phyloP scores from a whole-genome alignment of 2,797 vertebrate species.

The Brachymystax lenok region DNA sequence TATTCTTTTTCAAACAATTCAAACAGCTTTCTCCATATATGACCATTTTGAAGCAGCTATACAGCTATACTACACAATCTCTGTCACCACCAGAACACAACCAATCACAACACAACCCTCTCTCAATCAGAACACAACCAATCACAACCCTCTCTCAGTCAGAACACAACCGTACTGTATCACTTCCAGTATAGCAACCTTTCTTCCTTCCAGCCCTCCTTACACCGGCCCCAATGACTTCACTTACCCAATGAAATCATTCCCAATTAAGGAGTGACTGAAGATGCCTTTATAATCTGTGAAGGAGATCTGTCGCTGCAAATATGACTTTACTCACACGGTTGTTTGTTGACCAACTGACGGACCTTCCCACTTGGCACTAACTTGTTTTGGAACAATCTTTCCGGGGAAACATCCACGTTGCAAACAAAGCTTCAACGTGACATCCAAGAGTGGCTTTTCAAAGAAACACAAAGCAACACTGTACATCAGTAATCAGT shows the following conservation, averaged over 20 bases:
- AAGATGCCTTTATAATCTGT: slow-evolving; percentile 5
- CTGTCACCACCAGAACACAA: not conserved
- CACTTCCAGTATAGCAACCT: not conserved
- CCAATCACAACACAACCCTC: not conserved
- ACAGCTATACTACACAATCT: not conserved
- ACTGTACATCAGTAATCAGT: too few species aligned
- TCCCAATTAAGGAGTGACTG: slow-evolving; percentile 13
- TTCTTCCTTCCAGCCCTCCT: not conserved
- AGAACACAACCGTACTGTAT: not conserved
- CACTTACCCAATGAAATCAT: slow-evolving; percentile 20
- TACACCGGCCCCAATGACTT: slow-evolving; percentile 16
- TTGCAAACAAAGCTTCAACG: not conserved
- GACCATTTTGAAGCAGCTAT: not conserved
- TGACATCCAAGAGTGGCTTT: not conserved
- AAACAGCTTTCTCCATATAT: not conserved
- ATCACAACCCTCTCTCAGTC: too few species aligned
- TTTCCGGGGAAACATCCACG: not conserved
- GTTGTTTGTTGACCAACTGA: not conserved
- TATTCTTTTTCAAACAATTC: not conserved
- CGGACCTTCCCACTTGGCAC: not conserved
- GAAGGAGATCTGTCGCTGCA: not conserved
- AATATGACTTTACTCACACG: not conserved
- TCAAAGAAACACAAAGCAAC: not conserved
- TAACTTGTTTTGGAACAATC: slow-evolving; percentile 1
- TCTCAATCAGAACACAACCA: too few species aligned